Evolutionary conservation across 2,113 vertebrate species (phyloP).

Genomic region (Heterotis niloticus): DNA sequence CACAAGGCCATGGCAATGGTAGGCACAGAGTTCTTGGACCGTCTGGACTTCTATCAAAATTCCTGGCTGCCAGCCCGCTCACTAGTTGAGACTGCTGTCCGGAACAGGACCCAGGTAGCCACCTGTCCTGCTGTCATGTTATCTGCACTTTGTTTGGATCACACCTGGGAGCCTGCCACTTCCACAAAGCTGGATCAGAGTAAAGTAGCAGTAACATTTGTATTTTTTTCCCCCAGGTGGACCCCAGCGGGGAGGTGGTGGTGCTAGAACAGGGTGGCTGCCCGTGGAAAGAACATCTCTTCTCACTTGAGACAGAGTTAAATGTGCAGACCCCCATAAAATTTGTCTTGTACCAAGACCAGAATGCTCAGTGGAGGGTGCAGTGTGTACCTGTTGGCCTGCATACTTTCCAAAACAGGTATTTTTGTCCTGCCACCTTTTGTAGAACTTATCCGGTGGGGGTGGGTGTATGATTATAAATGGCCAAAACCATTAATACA

Average conservation of each 20-base stretch:
- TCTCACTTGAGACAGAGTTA: constrained; percentile 74
- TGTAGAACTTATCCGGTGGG: not conserved
- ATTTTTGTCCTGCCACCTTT: not conserved
- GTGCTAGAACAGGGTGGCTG: constrained; percentile 75
- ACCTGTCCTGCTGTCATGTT: not conserved
- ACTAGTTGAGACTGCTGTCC: constrained; percentile 76
- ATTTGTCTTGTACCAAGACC: constrained; percentile 80
- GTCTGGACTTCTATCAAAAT: constrained; percentile 72
- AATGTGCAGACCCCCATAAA: constrained; percentile 62
- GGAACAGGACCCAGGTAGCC: constrained; percentile 70
- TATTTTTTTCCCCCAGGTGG: constrained; percentile 61
- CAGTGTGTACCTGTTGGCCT: constrained; percentile 82
- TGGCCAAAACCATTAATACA: not conserved
- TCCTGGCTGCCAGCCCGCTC: constrained; percentile 84
- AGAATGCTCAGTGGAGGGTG: constrained; percentile 78
- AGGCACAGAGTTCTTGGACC: constrained; percentile 77
- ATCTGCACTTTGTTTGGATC: not conserved
- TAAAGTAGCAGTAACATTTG: not conserved
- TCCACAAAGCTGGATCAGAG: not conserved
- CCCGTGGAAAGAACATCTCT: constrained; percentile 93
- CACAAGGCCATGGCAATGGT: constrained; percentile 77
- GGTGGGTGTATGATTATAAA: not conserved
- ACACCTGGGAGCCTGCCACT: not conserved
- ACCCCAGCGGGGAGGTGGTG: constrained; percentile 77
- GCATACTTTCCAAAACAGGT: constrained; percentile 85